Base-by-base conservation (phyloP, 2,888 invertebrate genomes). In the Drosophila peninsularis region DNA sequence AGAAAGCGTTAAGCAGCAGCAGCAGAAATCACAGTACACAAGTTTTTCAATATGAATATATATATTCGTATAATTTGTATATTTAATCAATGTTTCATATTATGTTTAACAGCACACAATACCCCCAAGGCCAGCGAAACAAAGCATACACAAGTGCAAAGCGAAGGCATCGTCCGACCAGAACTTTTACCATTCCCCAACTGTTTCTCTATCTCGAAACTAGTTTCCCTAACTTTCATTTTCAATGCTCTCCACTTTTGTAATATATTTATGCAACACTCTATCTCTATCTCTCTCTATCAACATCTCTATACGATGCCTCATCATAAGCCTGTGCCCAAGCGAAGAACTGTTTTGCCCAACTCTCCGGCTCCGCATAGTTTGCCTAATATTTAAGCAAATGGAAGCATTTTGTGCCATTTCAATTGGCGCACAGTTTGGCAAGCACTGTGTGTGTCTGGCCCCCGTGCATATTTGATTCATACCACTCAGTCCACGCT, bases 231-330 rank as follows among this genome's bases (percentile, higher is more conserved):
- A 55, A 62, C 55, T 82, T 61, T 65, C 49, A 30, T 60, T 58
- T 77, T 13, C 62, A 30, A 36, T 47, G 19, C 75, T 79, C 60
- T 57, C 55, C 44, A 65, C 90, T 90, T 90, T 91, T 90, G 91
- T 91, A 90, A 88, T 89, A 91, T 90, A 89, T 91, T 83, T 91
- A 70, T 77, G 71, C 74, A 70, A 52, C 68, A 50, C 39, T 50
- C 24, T 54, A 7, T 42, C 14, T 9, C 17, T 17, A 7, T 49
- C 17, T 27, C 37, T 39, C 19, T 50, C 24, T 24, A 4, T 47
- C n/a, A 24, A 49, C 49, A 19, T 24, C 21, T 24, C 21, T 66
- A 36, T 36, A 11, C 27, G 47, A 68, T 78, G 82, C 56, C 76
- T 68, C 47, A 54, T 19, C 21, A 14, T 44, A n/a, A 62, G 63